These are phyloP conservation scores for Psittacula echo DNA, from an alignment of 2,797 vertebrate genomes.

Conservation along the genomic window DNA sequence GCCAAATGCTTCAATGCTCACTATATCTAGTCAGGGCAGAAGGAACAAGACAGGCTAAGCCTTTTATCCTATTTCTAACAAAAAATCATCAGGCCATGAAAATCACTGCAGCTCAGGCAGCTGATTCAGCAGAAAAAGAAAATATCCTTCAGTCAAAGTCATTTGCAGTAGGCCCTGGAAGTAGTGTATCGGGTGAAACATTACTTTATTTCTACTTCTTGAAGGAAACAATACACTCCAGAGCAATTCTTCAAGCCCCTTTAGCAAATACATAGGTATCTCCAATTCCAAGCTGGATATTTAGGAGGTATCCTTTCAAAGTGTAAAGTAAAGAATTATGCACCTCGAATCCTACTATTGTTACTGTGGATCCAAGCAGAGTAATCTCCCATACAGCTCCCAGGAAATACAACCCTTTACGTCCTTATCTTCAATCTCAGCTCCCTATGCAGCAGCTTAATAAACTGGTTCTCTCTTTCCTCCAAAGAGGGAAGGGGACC, in stretches of 20 bases:
- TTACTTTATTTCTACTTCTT: not conserved
- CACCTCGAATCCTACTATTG: accelerated
- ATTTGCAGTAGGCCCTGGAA: not conserved
- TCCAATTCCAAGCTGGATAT: not conserved
- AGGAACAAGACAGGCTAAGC: not conserved
- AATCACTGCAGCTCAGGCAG: not conserved
- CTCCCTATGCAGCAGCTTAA: not conserved
- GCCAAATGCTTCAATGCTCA: not conserved
- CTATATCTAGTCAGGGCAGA: not conserved
- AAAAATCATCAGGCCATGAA: not conserved
- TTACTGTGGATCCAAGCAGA: not conserved
- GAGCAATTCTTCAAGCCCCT: not conserved
- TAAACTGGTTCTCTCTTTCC: not conserved
- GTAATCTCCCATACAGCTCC: not conserved
- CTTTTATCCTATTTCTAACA: constrained; percentile 1
- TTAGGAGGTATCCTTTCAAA: not conserved
- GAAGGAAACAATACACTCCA: not conserved
- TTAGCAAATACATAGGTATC: not conserved
- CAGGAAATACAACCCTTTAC: not conserved
- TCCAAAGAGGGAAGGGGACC: not conserved
- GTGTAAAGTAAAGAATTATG: not conserved
- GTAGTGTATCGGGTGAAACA: not conserved
- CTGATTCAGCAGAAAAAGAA: not conserved
- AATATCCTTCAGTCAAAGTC: not conserved
- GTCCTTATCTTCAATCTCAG: not conserved